Percentiles rank a stretch among this genome's conserved stretches.
Evolutionary conservation across 2,888 invertebrate species (phyloP).

Genomic region (Cephus pulcher): DNA sequence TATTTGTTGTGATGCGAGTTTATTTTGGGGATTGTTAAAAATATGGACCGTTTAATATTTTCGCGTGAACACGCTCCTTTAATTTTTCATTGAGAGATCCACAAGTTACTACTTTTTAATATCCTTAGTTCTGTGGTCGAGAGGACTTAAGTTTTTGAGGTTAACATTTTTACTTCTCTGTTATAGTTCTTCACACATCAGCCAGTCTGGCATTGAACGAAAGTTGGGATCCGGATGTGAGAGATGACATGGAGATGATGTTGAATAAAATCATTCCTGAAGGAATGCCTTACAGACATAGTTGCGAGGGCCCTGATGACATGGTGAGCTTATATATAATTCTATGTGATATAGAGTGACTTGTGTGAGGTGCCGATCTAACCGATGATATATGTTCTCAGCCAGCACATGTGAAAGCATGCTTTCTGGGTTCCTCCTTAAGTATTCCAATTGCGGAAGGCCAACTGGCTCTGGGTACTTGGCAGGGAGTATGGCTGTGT

Average conservation of each 20-base stretch:
- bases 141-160: neutral
- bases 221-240: conserved; percentile 97
- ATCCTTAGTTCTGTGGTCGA: neutral
- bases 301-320: conserved; percentile 98
- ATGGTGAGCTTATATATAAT: conserved; percentile 78
- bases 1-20: neutral
- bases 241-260: conserved; percentile 99
- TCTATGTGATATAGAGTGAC: neutral
- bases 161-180: neutral
- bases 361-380: neutral
- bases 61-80: neutral
- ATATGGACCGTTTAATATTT: neutral
- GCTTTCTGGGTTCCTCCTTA: conserved; percentile 94
- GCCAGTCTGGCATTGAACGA: conserved; percentile 97
- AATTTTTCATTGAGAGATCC: neutral
- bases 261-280: conserved; percentile 98
- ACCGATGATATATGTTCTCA: conserved; percentile 64
- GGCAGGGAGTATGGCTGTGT: conserved; percentile 99
- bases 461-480: conserved; percentile 93
- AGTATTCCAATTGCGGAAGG: conserved; percentile 97
- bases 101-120: neutral
- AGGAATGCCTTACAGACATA: conserved; percentile 94
- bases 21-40: neutral
- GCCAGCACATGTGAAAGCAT: conserved; percentile 98
- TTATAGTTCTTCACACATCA: conserved; percentile 93